phyloP scores from a whole-genome alignment of 1,140 invertebrate genomes.

The Orchesella cincta region DNA sequence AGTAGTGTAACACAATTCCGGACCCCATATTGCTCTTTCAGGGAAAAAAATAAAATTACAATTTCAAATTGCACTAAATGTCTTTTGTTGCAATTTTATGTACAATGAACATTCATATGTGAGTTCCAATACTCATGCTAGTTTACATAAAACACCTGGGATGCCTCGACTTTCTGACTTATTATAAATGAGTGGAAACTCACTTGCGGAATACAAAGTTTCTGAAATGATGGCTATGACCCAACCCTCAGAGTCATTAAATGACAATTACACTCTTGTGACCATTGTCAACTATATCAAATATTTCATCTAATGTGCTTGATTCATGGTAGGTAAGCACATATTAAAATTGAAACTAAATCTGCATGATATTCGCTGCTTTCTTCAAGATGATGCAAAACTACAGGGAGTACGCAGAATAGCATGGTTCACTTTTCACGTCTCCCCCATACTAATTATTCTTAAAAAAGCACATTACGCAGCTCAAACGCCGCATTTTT shows the following conservation, averaged over 20 bases:
- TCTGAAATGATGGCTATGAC: neutral
- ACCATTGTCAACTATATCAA: conserved; percentile 22
- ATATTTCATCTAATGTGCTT: conserved; percentile 14
- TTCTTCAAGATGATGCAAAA: no score
- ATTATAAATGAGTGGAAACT: no score
- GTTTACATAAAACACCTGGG: no score
- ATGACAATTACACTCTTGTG: conserved; percentile 5
- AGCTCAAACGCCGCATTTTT: no score
- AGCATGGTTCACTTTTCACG: no score
- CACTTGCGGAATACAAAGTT: neutral
- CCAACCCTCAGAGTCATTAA: conserved; percentile 10
- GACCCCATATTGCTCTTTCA: neutral
- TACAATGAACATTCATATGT: no score
- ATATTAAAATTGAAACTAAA: neutral
- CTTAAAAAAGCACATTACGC: no score
- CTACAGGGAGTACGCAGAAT: no score
- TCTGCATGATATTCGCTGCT: neutral
- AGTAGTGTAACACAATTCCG: no score
- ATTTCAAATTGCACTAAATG: neutral
- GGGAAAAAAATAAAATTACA: neutral
- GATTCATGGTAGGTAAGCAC: neutral
- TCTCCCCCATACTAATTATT: no score
- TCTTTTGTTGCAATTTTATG: neutral
- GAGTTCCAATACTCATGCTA: no score
- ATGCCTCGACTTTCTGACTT: no score